Evolutionary conservation across 2,888 invertebrate genomes (phyloP).

Genomic region (Orchestes rusci): DNA sequence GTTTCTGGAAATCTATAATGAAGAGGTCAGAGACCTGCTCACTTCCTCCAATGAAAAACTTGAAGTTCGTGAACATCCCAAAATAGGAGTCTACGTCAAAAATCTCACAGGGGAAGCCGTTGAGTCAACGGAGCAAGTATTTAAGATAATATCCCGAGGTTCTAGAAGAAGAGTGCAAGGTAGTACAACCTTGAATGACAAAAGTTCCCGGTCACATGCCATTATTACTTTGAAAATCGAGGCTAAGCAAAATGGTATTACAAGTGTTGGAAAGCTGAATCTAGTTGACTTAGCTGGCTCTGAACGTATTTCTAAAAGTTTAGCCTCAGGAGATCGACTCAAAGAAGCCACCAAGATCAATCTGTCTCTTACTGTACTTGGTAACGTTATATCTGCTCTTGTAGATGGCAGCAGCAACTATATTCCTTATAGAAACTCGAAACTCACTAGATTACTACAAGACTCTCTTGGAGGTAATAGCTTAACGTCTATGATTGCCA

Average conservation of each 20-base stretch:
- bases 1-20: slow-evolving; percentile 96
- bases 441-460: slow-evolving; percentile 87
- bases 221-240: slow-evolving; percentile 97
- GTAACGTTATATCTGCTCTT: slow-evolving; percentile 93
- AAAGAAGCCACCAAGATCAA: slow-evolving; percentile 96
- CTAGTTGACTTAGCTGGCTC: slow-evolving; percentile 94
- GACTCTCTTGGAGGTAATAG: slow-evolving; percentile 94
- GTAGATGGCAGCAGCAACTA: slow-evolving; percentile 93
- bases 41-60: slow-evolving; percentile 59
- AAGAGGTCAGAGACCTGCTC: slow-evolving; percentile 84
- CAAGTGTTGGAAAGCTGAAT: slow-evolving; percentile 88
- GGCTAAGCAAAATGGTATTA: slow-evolving; percentile 75
- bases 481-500: slow-evolving; percentile 90
- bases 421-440: slow-evolving; percentile 94
- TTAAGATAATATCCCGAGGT: slow-evolving; percentile 88
- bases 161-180: slow-evolving; percentile 78
- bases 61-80: slow-evolving; percentile 89
- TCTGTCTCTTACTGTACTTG: slow-evolving; percentile 87
- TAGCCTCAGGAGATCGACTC: slow-evolving; percentile 79
- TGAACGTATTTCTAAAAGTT: slow-evolving; percentile 93
- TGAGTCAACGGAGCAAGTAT: slow-evolving; percentile 90
- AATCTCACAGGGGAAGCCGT: slow-evolving; percentile 92
- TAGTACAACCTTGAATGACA: slow-evolving; percentile 89
- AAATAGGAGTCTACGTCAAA: slow-evolving; percentile 93
- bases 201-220: slow-evolving; percentile 91